Conservation (phyloP, 2,113 vertebrate species). For the Carlito syrichta region DNA sequence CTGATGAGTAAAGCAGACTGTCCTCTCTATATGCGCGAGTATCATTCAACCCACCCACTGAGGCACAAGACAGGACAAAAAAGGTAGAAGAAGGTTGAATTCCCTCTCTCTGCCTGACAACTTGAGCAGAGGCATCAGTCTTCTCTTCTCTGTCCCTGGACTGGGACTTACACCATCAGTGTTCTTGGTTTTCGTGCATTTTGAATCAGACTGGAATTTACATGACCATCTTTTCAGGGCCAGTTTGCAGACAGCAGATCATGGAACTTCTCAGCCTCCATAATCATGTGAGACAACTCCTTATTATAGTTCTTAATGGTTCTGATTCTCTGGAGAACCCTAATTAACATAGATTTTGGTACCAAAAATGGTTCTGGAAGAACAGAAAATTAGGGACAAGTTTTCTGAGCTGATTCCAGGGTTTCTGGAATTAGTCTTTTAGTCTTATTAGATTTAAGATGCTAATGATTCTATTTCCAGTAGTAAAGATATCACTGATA, state of each 20-base stretch:
- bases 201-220: neutral
- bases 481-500: neutral
- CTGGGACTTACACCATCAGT: neutral
- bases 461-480: neutral
- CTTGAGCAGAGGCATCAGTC: neutral
- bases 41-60: neutral
- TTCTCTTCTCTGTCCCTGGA: neutral
- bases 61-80: neutral
- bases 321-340: neutral
- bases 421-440: neutral
- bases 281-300: neutral
- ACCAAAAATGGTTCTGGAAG: neutral
- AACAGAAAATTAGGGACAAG: neutral
- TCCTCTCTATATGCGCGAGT: neutral
- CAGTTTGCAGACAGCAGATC: neutral
- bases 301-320: neutral
- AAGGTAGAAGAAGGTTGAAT: neutral
- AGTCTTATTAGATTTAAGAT: neutral
- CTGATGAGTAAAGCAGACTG: neutral
- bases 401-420: neutral
- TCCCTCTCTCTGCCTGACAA: neutral
- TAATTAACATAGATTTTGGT: neutral
- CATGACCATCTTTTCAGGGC: neutral
- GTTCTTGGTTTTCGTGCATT: neutral
- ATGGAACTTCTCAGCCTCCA: neutral